A percentile compares a stretch with the other conserved stretches of the same genome.
These are phyloP conservation scores for Caenorhabditis imperialis DNA, from an alignment of 2,888 invertebrate species.

Conservation along the genomic window DNA sequence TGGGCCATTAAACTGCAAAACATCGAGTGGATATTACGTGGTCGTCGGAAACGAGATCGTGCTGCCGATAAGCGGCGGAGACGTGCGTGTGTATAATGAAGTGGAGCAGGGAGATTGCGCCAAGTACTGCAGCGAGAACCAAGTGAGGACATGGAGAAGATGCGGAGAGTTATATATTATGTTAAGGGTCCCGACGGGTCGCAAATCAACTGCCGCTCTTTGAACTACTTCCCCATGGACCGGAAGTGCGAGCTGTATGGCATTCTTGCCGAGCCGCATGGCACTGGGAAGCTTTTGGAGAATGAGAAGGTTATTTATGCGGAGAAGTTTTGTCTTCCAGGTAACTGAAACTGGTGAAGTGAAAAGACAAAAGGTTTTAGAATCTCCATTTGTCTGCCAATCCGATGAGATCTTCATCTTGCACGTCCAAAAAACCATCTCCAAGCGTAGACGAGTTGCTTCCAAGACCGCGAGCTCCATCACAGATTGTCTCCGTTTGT, in stretches of 20 bases:
- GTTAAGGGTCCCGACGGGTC: conserved; percentile 68
- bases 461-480: conserved; percentile 51
- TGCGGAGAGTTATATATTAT: background rate
- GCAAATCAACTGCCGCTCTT: conserved; percentile 68
- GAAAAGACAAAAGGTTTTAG: conserved; percentile 58
- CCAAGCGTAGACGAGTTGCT: conserved; percentile 23
- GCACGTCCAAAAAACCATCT: conserved; percentile 70
- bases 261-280: conserved; percentile 75
- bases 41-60: conserved; percentile 75
- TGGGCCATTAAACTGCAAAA: conserved; percentile 58
- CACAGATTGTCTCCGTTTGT: conserved; percentile 65
- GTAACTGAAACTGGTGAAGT: too few species aligned
- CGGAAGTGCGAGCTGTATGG: conserved; percentile 69
- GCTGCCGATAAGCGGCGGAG: conserved; percentile 54
- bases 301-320: conserved; percentile 73
- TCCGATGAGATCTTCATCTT: conserved; percentile 74
- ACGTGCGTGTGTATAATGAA: conserved; percentile 63
- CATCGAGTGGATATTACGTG: conserved; percentile 72
- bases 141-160: conserved; percentile 52
- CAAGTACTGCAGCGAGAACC: conserved; percentile 66
- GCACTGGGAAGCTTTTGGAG: conserved; percentile 73
- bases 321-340: conserved; percentile 75
- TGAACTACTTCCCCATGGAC: conserved; percentile 71
- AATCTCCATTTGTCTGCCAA: conserved; percentile 62
- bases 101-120: conserved; percentile 74